A percentile compares a stretch with the other conserved stretches of the same genome.
Conservation (phyloP, 2,888 invertebrate species). For the Cryptus viduatorius region DNA sequence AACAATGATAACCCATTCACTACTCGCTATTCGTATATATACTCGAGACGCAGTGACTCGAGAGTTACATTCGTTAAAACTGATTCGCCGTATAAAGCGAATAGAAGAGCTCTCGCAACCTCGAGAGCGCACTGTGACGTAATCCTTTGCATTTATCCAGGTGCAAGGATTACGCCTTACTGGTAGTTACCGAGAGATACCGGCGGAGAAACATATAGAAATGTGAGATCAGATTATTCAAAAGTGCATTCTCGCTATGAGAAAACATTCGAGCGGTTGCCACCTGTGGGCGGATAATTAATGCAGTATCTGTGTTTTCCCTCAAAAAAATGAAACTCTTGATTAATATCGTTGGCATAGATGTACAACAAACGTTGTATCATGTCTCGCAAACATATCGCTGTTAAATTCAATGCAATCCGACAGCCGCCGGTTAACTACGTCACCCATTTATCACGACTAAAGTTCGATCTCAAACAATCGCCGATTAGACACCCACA, state of each 20-base stretch:
- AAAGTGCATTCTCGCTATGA: constrained; percentile 24
- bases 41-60: constrained; percentile 14
- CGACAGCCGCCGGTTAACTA: not conserved
- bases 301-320: constrained; percentile 11
- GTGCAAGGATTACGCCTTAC: constrained; percentile 37
- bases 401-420: constrained; percentile 18
- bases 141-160: constrained; percentile 54
- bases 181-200: not conserved
- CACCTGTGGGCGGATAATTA: constrained; percentile 39
- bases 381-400: constrained; percentile 1
- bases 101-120: constrained; percentile 43
- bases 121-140: constrained; percentile 55
- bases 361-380: constrained; percentile 17
- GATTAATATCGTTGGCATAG: constrained; percentile 22
- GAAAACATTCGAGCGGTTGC: constrained; percentile 14
- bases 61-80: constrained; percentile 40
- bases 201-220: constrained; percentile 22
- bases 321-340: not conserved
- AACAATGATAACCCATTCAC: constrained; percentile 45
- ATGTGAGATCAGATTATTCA: constrained; percentile 19
- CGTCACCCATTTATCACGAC: not conserved
- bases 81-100: constrained; percentile 31
- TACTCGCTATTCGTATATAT: not conserved
- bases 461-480: constrained; percentile 3
- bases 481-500: not conserved